phyloP scores from a whole-genome alignment of 2,797 vertebrate species.

The Danionella dracula region DNA sequence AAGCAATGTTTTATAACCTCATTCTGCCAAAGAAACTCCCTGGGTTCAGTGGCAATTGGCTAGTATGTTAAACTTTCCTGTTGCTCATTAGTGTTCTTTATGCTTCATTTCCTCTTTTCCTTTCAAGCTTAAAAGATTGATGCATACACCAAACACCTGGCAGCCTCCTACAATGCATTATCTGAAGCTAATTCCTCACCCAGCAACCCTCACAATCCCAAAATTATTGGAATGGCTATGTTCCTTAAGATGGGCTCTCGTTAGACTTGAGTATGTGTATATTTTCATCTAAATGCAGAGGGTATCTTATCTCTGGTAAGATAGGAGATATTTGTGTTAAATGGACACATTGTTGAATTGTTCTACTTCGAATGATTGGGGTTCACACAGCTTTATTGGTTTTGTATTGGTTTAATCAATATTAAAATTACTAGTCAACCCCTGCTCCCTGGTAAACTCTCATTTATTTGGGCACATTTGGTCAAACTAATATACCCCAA shows the following conservation, averaged over 20 bases:
- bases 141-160: conserved; percentile 32
- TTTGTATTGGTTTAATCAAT: too few species aligned
- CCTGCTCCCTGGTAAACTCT: too few species aligned
- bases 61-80: not conserved
- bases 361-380: not conserved
- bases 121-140: conserved; percentile 12
- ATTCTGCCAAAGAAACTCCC: not conserved
- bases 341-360: conserved; percentile 23
- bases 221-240: conserved; percentile 26
- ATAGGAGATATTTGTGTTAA: not conserved
- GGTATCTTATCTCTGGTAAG: not conserved
- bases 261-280: conserved; percentile 18
- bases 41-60: not conserved
- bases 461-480: too few species aligned
- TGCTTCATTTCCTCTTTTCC: not conserved
- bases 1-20: too few species aligned
- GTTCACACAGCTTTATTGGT: not conserved
- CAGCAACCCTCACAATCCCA: conserved; percentile 29
- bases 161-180: not conserved
- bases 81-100: not conserved
- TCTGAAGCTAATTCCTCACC: conserved; percentile 35
- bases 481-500: too few species aligned
- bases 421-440: too few species aligned
- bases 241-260: conserved; percentile 6
- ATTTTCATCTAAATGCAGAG: too few species aligned